These are phyloP conservation scores for Anadara kagoshimensis DNA, from an alignment of 1,140 invertebrate species.

Conservation along the genomic window DNA sequence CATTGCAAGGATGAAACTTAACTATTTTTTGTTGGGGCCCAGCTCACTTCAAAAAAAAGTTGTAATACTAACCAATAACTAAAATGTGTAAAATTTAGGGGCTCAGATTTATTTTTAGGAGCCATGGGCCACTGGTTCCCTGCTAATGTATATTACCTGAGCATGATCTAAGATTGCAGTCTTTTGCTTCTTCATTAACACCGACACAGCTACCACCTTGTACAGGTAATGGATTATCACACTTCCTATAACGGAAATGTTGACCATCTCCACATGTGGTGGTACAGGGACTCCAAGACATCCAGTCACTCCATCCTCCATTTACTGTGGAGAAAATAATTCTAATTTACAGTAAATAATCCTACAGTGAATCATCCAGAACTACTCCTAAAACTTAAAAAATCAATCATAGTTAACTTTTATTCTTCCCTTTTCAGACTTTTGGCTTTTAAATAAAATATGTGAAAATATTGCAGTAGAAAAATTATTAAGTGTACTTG, in stretches of 20 bases:
- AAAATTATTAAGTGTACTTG: not conserved
- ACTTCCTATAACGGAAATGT: not conserved
- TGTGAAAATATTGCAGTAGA: not conserved
- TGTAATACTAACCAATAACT: not conserved
- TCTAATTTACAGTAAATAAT: not conserved
- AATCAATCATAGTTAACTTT: not conserved
- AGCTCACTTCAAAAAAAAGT: no score
- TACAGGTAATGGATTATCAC: not conserved
- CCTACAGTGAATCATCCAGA: not conserved
- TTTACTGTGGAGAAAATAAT: not conserved
- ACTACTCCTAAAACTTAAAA: not conserved
- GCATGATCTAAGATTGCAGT: not conserved
- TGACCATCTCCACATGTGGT: not conserved
- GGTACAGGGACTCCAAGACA: conserved; percentile 5
- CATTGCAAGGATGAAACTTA: no score
- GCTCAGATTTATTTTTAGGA: not conserved
- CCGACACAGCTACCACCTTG: conserved; percentile 3
- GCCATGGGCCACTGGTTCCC: not conserved
- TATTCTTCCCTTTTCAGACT: not conserved
- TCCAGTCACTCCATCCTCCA: conserved; percentile 15
- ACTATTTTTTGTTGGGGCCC: no score
- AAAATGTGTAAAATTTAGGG: not conserved
- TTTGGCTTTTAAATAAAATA: not conserved
- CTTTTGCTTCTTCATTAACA: not conserved
- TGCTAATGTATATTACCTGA: not conserved